Percentiles rank a stretch among this genome's conserved stretches.
These are phyloP conservation scores for Spatulosminthurus flaviceps DNA, from an alignment of 2,888 invertebrate genomes.

Conservation along the genomic window DNA sequence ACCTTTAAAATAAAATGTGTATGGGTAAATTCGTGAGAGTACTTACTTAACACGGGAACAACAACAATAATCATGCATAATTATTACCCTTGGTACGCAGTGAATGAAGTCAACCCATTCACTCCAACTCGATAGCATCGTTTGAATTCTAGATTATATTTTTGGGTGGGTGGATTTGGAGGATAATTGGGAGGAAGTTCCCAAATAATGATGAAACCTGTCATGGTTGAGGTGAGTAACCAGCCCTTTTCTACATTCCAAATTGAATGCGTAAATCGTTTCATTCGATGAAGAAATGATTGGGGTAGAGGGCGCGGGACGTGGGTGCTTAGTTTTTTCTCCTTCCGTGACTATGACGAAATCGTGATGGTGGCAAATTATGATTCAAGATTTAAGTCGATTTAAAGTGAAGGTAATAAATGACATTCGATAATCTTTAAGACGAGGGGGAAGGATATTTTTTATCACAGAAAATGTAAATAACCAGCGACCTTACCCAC, in stretches of 20 bases:
- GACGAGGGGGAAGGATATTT: too few relatives aligned
- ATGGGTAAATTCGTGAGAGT: background rate
- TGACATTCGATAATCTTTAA: too few relatives aligned
- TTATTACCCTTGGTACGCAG: slow-evolving; percentile 54
- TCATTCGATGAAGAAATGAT: slow-evolving; percentile 50
- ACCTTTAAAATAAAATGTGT: slow-evolving; percentile 11
- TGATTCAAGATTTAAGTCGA: too few relatives aligned
- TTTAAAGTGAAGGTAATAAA: too few relatives aligned
- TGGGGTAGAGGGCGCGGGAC: slow-evolving; percentile 50
- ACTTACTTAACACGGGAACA: background rate
- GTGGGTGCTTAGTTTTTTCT: slow-evolving; percentile 35
- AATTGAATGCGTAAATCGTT: slow-evolving; percentile 53
- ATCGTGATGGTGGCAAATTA: too few relatives aligned
- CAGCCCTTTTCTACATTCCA: slow-evolving; percentile 57
- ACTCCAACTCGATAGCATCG: slow-evolving; percentile 57
- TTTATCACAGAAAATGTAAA: too few relatives aligned
- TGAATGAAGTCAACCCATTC: slow-evolving; percentile 54
- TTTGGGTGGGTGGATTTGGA: slow-evolving; percentile 43
- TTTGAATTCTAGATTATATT: slow-evolving; percentile 56
- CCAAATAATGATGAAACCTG: slow-evolving; percentile 57
- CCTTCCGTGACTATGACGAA: slow-evolving; percentile 22
- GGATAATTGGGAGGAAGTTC: slow-evolving; percentile 51
- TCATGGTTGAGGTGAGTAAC: slow-evolving; percentile 57
- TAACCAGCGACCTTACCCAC: slow-evolving; percentile 46
- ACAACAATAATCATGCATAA: slow-evolving; percentile 19